Percentiles rank a stretch among this genome's conserved stretches.
phyloP scores from a whole-genome alignment of 2,888 invertebrate species.

The Vandiemenella viatica region DNA sequence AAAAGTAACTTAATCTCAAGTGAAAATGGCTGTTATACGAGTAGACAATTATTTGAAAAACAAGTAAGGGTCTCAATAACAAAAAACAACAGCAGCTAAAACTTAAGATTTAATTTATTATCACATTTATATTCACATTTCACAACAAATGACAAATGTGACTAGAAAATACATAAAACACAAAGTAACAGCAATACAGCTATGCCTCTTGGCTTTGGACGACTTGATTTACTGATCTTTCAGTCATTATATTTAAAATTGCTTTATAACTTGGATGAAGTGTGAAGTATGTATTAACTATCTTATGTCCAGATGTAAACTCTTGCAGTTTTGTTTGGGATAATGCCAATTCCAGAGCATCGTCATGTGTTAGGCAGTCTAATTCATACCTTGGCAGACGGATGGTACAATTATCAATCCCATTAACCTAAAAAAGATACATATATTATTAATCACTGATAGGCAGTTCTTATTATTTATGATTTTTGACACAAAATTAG shows the following conservation, averaged over 20 bases:
- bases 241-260: constrained; percentile 24
- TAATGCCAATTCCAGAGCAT: constrained; percentile 37
- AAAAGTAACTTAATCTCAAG: too few relatives aligned
- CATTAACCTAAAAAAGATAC: constrained; percentile 32
- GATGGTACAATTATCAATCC: constrained; percentile 32
- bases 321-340: constrained; percentile 28
- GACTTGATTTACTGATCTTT: background rate
- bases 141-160: too few relatives aligned
- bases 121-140: too few relatives aligned
- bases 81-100: too few relatives aligned
- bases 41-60: too few relatives aligned
- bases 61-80: too few relatives aligned
- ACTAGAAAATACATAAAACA: too few relatives aligned
- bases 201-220: too few relatives aligned
- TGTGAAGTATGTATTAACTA: constrained; percentile 27
- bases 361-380: constrained; percentile 35
- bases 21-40: too few relatives aligned
- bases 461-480: background rate
- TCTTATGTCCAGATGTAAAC: constrained; percentile 23
- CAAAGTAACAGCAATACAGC: too few relatives aligned
- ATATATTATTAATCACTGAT: background rate
- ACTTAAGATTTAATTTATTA: too few relatives aligned
- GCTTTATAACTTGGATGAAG: constrained; percentile 31
- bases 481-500: background rate
- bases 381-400: constrained; percentile 36